Conservation (phyloP, 2,113 vertebrate genomes). For the Syngnathoides biaculeatus region DNA sequence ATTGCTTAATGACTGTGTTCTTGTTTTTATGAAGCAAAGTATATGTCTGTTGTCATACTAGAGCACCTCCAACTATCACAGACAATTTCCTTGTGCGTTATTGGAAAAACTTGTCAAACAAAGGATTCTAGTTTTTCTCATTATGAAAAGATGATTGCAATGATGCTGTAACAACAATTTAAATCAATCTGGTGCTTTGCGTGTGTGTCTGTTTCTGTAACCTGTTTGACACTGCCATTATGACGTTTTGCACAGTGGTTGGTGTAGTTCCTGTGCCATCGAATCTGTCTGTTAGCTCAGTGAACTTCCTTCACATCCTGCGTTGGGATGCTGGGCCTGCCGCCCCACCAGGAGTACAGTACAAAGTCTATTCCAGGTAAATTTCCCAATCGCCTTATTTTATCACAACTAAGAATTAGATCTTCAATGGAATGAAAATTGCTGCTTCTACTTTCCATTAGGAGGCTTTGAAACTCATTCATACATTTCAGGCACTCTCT, state of each 20-base stretch:
- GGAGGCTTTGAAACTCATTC: not conserved
- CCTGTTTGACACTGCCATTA: not conserved
- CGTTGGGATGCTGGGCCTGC: conserved; percentile 45
- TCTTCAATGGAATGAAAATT: not conserved
- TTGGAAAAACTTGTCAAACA: too few species aligned
- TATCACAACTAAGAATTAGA: not conserved
- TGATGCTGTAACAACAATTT: too few species aligned
- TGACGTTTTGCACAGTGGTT: conserved; percentile 19
- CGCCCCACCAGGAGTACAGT: conserved; percentile 34
- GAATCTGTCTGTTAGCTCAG: conserved; percentile 13
- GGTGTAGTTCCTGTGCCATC: conserved; percentile 26
- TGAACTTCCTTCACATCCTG: conserved; percentile 48
- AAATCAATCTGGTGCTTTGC: not conserved
- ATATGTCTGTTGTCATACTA: too few species aligned
- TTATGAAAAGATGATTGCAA: too few species aligned
- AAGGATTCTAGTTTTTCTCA: too few species aligned
- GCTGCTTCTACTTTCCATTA: not conserved
- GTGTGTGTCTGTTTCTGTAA: not conserved
- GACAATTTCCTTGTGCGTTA: too few species aligned
- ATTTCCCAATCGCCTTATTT: not conserved
- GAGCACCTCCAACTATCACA: too few species aligned
- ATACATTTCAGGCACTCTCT: not conserved
- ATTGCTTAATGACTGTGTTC: too few species aligned
- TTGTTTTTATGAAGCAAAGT: too few species aligned
- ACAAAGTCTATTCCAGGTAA: conserved; percentile 23